Base-by-base conservation (phyloP, 2,888 invertebrate genomes). In the Odontocerum albicorne region DNA sequence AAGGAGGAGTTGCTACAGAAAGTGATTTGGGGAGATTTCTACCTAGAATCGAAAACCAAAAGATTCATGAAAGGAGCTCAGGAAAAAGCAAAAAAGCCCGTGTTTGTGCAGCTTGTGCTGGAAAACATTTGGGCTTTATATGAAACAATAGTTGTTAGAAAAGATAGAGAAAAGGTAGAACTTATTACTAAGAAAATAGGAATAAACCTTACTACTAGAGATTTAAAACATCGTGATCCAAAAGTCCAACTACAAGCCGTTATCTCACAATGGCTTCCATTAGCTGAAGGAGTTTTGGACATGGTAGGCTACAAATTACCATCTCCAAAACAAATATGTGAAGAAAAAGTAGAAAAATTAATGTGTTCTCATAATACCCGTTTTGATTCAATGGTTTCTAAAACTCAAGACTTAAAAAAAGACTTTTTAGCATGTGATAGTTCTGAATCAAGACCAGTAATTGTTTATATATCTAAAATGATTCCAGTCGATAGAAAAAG, bases 21-120 rank as follows among this genome's bases (percentile, higher is more conserved):
- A 70, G 92, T 92, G 0, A 73, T 98, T 1, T 98, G 97, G 97
- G 95, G 97, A 44, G 96, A 98, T 73, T 96, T 82, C 72, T 98
- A 90, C 69, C 79, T 94, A 38, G 91, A 93, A 67, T 70, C 82
- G 2, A 96, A 95, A 73, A 84, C 86, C 2, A 95, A 93, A 72
- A 79, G 86, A 50, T 88, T 94, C 42, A 79, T 87, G 77, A 83
- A 85, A 68, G 96, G 96, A 2, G 97, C 97, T 3, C 90, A 92
- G 71, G 91, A 89, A 62, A 93, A 92, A 69, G 92, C 90, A 0
- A 96, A 96, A 68, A 92, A 91, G 65, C 94, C 96, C 0, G 74
- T 98, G 62, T 98, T 97, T 73, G 92, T 93, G 1, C 92, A 94
- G 70, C 81, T 97, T 40, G 85, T 96, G 49, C 74, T 98, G 57